Evolutionary conservation across 2,113 vertebrate species (phyloP).

Genomic region (Saguinus midas): DNA sequence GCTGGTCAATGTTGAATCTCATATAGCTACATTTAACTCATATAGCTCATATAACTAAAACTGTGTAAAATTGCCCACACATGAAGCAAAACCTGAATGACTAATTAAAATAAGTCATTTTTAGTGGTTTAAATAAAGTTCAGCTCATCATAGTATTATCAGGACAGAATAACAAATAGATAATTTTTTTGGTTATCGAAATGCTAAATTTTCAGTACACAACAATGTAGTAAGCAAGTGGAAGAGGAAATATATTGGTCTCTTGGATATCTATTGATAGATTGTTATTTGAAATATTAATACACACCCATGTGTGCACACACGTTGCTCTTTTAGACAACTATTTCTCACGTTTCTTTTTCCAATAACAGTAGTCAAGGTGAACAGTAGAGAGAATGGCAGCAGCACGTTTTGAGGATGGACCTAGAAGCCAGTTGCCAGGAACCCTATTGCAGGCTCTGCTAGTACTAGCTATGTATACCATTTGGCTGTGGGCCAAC

Average conservation of each 20-base stretch:
- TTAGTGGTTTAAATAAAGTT: slow-evolving; percentile 21
- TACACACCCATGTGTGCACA: not conserved
- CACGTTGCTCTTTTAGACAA: not conserved
- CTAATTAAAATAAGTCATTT: slow-evolving; percentile 18
- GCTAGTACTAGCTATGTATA: not conserved
- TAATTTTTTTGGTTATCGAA: slow-evolving; percentile 17
- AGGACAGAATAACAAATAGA: slow-evolving; percentile 22
- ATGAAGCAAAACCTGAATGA: slow-evolving; percentile 23
- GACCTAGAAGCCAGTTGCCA: not conserved
- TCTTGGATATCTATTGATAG: not conserved
- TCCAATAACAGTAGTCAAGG: not conserved
- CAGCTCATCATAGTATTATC: slow-evolving; percentile 45
- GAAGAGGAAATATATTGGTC: slow-evolving; percentile 1
- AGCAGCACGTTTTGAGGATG: not conserved
- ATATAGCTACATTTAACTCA: slow-evolving; percentile 31
- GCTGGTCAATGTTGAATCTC: slow-evolving; percentile 29
- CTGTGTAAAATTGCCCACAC: slow-evolving; percentile 4
- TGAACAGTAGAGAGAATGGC: not conserved
- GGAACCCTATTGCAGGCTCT: not conserved
- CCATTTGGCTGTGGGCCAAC: not conserved
- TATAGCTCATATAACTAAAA: slow-evolving; percentile 27
- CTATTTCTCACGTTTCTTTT: not conserved
- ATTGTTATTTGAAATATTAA: slow-evolving; percentile 61
- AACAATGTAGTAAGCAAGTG: not conserved
- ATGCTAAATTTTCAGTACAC: slow-evolving; percentile 40